Evolutionary conservation across 2,888 invertebrate species (phyloP).

Genomic region (Gastrophysa polygoni): DNA sequence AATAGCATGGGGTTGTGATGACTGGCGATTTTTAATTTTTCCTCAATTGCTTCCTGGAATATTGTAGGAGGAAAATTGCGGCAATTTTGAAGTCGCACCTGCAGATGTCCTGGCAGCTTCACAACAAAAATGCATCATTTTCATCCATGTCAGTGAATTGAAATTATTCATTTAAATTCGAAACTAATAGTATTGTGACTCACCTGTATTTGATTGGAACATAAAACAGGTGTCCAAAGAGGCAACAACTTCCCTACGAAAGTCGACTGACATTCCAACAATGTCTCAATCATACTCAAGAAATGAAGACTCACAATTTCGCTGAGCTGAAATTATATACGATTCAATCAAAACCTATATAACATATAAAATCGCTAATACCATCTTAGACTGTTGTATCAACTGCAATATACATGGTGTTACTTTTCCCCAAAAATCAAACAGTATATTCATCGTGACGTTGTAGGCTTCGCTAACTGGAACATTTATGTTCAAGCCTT

Average conservation of each 20-base stretch:
- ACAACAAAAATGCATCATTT: constrained; percentile 32
- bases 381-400: constrained; percentile 88
- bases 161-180: too few species aligned
- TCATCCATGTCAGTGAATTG: too few species aligned
- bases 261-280: constrained; percentile 93
- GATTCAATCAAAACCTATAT: constrained; percentile 27
- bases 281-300: constrained; percentile 90
- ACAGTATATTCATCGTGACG: constrained; percentile 79
- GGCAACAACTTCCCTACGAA: constrained; percentile 90
- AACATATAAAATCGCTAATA: constrained; percentile 57
- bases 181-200: constrained; percentile 30
- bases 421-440: constrained; percentile 99
- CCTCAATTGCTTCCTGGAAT: constrained; percentile 58
- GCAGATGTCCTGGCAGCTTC: constrained; percentile 87
- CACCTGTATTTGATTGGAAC: constrained; percentile 86
- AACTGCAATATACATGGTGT: constrained; percentile 95
- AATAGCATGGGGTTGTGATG: constrained; percentile 64
- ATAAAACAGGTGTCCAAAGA: constrained; percentile 94
- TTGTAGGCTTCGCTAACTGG: constrained; percentile 75
- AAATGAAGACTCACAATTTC: constrained; percentile 99
- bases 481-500: constrained; percentile 71
- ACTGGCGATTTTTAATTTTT: constrained; percentile 55
- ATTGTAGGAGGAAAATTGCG: constrained; percentile 77
- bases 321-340: constrained; percentile 70
- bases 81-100: constrained; percentile 85